phyloP scores from a whole-genome alignment of 53 echinoderm and acorn worm species.

The Zoroaster sp. region DNA sequence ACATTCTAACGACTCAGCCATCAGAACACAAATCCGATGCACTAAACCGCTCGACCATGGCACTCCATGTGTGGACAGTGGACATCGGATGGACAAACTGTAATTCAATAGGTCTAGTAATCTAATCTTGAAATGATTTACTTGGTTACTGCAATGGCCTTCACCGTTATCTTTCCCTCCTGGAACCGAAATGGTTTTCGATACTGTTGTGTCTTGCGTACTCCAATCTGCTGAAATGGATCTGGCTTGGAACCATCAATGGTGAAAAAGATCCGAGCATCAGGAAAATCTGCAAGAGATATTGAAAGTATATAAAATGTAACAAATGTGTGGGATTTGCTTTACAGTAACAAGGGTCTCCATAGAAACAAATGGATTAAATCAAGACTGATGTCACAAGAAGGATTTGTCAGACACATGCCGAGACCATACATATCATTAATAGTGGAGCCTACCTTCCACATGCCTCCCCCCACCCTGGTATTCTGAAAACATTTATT shows the following conservation, averaged over 20 bases:
- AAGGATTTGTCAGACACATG: background rate
- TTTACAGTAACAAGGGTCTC: background rate
- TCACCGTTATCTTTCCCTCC: conserved; percentile 85
- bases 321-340: background rate
- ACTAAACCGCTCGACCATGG: too few species aligned
- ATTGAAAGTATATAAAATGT: background rate
- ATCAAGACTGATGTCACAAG: too few species aligned
- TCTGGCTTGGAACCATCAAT: conserved; percentile 91
- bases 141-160: conserved; percentile 90
- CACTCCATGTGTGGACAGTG: too few species aligned
- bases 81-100: too few species aligned
- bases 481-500: too few species aligned
- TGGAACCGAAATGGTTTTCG: conserved; percentile 81
- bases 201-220: conserved; percentile 75
- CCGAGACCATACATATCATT: background rate
- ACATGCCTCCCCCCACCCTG: too few species aligned
- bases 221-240: conserved; percentile 88
- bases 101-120: too few species aligned
- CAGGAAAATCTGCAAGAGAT: conserved; percentile 65
- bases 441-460: too few species aligned
- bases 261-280: conserved; percentile 83
- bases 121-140: too few species aligned
- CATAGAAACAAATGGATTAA: too few species aligned
- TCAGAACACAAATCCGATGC: too few species aligned
- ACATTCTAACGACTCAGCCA: too few species aligned